Evolutionary conservation across 2,888 invertebrate genomes (phyloP).

Genomic region (Tenthredo livida): DNA sequence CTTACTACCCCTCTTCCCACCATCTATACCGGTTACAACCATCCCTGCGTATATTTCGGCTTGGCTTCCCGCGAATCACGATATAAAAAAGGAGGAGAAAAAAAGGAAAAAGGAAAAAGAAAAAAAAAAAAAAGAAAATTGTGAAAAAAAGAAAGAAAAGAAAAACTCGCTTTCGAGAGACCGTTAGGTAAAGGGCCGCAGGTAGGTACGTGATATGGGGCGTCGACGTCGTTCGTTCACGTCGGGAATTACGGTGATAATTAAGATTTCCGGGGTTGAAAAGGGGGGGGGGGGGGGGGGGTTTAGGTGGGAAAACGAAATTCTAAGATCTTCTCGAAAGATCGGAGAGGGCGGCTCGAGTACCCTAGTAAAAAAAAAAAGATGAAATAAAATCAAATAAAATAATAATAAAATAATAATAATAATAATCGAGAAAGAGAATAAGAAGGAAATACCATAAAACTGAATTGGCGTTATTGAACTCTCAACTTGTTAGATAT

Average conservation of each 20-base stretch:
- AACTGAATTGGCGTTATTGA: constrained; percentile 12
- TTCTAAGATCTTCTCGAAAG: constrained; percentile 18
- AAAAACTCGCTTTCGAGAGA: not conserved
- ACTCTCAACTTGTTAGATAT: not conserved
- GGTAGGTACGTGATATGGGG: not conserved
- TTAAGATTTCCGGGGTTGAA: constrained; percentile 2
- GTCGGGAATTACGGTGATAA: constrained; percentile 17
- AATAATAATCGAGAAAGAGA: not conserved
- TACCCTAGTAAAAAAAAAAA: not conserved
- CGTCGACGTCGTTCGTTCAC: not conserved
- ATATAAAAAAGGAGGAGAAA: not conserved
- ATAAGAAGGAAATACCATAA: not conserved
- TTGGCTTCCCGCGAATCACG: constrained; percentile 18
- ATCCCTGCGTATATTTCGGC: constrained; percentile 33
- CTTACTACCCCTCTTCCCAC: not conserved
- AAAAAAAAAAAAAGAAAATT: not conserved
- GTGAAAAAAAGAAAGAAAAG: not conserved
- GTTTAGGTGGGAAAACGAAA: not conserved
- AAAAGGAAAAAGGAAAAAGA: not conserved
- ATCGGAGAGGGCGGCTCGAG: not conserved
- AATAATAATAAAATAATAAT: not conserved
- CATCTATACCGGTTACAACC: not conserved
- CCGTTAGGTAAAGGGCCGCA: not conserved
- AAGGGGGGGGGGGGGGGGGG: not conserved
- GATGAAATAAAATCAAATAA: not conserved